Evolutionary conservation across 1,140 invertebrate species (phyloP), one percentile per base, ranked within the genome.

Genomic region (Halictus rubicundus): DNA sequence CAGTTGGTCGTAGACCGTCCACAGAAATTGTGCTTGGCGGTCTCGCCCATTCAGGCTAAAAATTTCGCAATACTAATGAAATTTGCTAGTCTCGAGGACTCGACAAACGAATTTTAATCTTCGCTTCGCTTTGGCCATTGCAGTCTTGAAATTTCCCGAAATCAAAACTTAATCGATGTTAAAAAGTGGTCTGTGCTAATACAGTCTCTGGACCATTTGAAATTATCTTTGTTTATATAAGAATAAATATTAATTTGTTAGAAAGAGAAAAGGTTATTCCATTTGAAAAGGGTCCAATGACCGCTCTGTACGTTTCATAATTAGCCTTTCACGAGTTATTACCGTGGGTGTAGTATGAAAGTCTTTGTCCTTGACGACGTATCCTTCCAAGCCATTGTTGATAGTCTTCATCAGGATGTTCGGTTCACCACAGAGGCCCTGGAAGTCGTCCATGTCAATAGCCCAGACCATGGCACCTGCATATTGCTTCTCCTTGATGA

Each of bases 381-480:
- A 98, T 64, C 94, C 92, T 69, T 94, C 94, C 95, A 98, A 96
- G 74, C 95, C 95, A 27, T 96, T 93, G 83, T 96, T 92, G 23
- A 98, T 89, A 65, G 97, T 94, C 71, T 96, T 95, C 82, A 96
- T 96, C 1, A 97, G 90, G 1, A 95, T 94, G 88, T 97, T 97
- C 81, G 94, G 94, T 1, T 94, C 92, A 0, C 97, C 97, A 88
- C 97, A 97, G 5, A 97, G 84, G 2, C 96, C 96, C 68, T 94
- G 93, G 87, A 97, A 97, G 87, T 97, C 97, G 73, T 97, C 97
- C 96, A 97, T 97, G 81, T 97, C 97, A 64, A 97, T 96, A 8
- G 97, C 97, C 97, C 97, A 98, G 14, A 95, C 96, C 97, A 98
- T 98, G 1, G 96, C 95, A 8, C 97, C 97, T 0, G 96, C 95